Conservation (phyloP, 2,888 invertebrate genomes). For the Calameuta filiformis region DNA sequence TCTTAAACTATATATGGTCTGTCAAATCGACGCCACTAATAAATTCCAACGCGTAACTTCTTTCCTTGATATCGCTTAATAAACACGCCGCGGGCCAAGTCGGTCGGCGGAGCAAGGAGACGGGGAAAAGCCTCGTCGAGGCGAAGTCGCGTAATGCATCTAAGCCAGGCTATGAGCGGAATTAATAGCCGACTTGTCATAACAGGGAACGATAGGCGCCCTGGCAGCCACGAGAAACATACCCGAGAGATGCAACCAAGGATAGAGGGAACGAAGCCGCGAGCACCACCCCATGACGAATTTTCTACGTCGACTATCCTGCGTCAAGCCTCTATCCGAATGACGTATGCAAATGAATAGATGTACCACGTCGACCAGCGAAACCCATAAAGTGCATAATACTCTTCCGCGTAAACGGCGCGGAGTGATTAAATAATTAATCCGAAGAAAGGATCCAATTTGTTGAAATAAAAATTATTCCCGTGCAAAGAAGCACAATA, state of each 20-base stretch:
- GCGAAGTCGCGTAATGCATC: conserved; percentile 11
- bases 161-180: conserved; percentile 12
- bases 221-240: conserved; percentile 5
- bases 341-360: conserved; percentile 43
- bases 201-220: conserved; percentile 19
- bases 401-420: neutral
- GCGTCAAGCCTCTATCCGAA: conserved; percentile 21
- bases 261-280: conserved; percentile 17
- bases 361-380: neutral
- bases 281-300: conserved; percentile 47
- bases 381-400: neutral
- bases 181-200: conserved; percentile 28
- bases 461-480: neutral
- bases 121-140: conserved; percentile 4
- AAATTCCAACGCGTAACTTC: no score
- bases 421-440: neutral
- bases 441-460: neutral
- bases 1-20: no score
- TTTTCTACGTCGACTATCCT: conserved; percentile 39
- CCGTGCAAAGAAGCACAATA: neutral
- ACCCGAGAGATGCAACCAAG: conserved; percentile 7
- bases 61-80: no score
- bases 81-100: no score
- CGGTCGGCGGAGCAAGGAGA: neutral
- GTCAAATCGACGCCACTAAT: no score